Conservation (phyloP, 1,140 invertebrate genomes). For the Drosophila lacteicornis region DNA sequence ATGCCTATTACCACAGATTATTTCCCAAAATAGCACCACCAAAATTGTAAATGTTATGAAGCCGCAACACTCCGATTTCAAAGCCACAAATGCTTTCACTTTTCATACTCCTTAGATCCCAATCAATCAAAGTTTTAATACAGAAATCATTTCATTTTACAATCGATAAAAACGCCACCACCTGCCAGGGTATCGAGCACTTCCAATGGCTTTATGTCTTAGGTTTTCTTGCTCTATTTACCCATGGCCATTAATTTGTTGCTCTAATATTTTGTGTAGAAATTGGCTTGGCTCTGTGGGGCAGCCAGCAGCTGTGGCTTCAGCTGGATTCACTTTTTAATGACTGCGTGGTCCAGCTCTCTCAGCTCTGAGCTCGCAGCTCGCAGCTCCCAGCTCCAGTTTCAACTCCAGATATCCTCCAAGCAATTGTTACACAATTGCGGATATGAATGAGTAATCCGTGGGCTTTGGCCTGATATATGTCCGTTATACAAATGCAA, state of each 20-base stretch:
- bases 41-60: background rate
- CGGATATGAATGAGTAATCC: conserved; percentile 83
- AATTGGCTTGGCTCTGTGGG: conserved; percentile 67
- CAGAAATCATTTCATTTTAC: conserved; percentile 11
- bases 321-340: conserved; percentile 80
- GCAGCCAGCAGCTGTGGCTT: conserved; percentile 49
- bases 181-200: conserved; percentile 44
- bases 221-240: conserved; percentile 46
- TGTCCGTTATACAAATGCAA: conserved; percentile 66
- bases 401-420: conserved; percentile 34
- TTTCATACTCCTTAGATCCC: background rate
- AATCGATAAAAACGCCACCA: conserved; percentile 18
- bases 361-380: conserved; percentile 15
- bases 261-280: conserved; percentile 78
- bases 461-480: conserved; percentile 82
- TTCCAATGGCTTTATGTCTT: conserved; percentile 8
- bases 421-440: conserved; percentile 72
- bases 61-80: background rate
- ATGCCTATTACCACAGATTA: too few relatives aligned
- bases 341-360: conserved; percentile 62
- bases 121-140: background rate
- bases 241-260: conserved; percentile 75
- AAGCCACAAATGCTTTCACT: conserved; percentile 2
- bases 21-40: too few relatives aligned
- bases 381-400: conserved; percentile 33